Evolutionary conservation across 2,888 invertebrate species (phyloP).

Genomic region (Aelia acuminata): DNA sequence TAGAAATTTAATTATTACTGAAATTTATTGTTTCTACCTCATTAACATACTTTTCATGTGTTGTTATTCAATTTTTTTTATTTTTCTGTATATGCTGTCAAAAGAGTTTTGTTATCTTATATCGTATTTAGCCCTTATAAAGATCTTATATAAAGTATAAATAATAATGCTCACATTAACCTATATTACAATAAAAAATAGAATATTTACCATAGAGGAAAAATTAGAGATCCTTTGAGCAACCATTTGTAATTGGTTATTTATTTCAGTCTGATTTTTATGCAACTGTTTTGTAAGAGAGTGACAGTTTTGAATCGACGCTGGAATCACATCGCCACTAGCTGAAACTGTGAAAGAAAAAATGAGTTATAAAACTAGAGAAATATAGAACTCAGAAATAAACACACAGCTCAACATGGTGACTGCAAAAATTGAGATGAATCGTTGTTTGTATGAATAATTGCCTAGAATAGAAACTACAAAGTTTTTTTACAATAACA

Average conservation of each 20-base stretch:
- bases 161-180: no score
- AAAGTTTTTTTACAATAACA: no score
- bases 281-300: slow-evolving; percentile 78
- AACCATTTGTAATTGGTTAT: slow-evolving; percentile 74
- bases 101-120: no score
- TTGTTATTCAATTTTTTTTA: no score
- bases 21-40: no score
- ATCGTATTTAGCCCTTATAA: no score
- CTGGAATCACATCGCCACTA: slow-evolving; percentile 79
- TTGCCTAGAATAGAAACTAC: no score
- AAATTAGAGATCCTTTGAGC: slow-evolving; percentile 74
- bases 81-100: no score
- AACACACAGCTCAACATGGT: neutral
- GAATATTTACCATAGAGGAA: slow-evolving; percentile 70
- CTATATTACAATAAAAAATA: neutral
- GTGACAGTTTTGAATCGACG: slow-evolving; percentile 80
- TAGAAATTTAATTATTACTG: no score
- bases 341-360: slow-evolving; percentile 73
- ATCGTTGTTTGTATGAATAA: no score
- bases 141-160: neutral
- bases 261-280: slow-evolving; percentile 78
- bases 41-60: no score
- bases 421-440: no score
- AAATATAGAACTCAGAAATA: neutral
- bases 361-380: neutral